phyloP scores from a whole-genome alignment of 53 echinoderm and acorn worm genomes.

The Crossaster papposus region DNA sequence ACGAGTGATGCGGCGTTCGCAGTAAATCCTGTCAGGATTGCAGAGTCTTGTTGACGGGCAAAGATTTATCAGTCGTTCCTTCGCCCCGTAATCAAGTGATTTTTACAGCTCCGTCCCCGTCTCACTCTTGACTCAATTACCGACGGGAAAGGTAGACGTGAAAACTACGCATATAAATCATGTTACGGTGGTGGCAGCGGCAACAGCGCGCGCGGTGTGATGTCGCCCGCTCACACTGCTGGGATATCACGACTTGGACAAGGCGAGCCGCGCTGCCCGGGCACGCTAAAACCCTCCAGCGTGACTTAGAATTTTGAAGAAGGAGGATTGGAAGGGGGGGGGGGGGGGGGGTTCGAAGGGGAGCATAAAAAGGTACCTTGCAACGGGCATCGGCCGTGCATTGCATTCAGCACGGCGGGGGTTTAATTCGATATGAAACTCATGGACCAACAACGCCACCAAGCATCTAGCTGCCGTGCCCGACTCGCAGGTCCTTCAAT shows the following conservation, averaged over 20 bases:
- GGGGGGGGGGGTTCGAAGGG: neutral
- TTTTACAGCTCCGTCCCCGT: too few species aligned
- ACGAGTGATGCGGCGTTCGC: neutral
- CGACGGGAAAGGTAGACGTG: constrained; percentile 42
- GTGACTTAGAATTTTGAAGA: constrained; percentile 26
- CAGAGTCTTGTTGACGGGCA: neutral
- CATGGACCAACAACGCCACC: constrained; percentile 45
- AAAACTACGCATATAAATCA: constrained; percentile 63
- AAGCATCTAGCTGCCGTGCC: constrained; percentile 21
- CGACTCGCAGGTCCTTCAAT: neutral
- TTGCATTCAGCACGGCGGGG: constrained; percentile 11
- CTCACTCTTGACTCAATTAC: constrained; percentile 54
- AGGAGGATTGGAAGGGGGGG: too few species aligned
- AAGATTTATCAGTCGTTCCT: constrained; percentile 31
- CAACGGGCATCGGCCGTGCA: neutral
- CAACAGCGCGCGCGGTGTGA: constrained; percentile 16
- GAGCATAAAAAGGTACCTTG: neutral
- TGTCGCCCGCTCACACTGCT: neutral
- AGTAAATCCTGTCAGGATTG: neutral
- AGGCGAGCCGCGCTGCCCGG: neutral
- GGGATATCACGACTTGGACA: neutral
- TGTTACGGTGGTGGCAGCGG: constrained; percentile 20
- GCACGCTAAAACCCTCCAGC: constrained; percentile 35
- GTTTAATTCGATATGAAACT: constrained; percentile 50
- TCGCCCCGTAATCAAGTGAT: constrained; percentile 49